Conservation (phyloP, 2,888 invertebrate species). For the Amphiduros pacificus region DNA sequence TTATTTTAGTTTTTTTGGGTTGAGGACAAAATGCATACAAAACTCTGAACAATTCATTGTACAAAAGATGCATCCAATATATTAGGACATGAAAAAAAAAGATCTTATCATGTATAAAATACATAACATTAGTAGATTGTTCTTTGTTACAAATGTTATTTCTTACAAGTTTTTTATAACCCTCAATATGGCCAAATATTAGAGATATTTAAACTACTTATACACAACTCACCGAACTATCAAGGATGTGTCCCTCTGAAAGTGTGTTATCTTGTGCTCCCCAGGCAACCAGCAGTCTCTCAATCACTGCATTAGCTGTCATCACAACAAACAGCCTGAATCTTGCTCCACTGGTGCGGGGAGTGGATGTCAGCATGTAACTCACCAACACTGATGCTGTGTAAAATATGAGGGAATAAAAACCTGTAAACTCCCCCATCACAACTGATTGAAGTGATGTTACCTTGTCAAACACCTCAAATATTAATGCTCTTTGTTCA, state of each 20-base stretch:
- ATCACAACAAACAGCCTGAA: constrained; percentile 65
- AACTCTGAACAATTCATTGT: no score
- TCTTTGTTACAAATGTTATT: no score
- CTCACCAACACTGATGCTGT: constrained; percentile 62
- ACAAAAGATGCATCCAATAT: no score
- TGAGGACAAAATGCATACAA: no score
- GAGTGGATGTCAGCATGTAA: constrained; percentile 66
- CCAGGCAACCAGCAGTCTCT: constrained; percentile 49
- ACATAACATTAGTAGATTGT: no score
- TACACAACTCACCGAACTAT: background rate
- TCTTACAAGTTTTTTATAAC: no score
- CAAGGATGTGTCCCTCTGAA: no score
- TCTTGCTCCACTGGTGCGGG: constrained; percentile 65
- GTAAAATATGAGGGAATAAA: constrained; percentile 69
- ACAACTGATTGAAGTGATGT: constrained; percentile 67
- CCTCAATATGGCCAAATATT: background rate
- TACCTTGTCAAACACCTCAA: constrained; percentile 65
- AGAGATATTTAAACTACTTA: background rate
- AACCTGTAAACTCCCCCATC: constrained; percentile 68
- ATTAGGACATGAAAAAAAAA: background rate
- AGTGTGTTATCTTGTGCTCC: constrained; percentile 9
- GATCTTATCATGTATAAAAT: background rate
- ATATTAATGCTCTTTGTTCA: constrained; percentile 66
- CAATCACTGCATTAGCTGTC: constrained; percentile 63
- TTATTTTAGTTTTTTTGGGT: no score